Evolutionary conservation across 2,797 vertebrate species (phyloP).

Genomic region (Ctenosaura bakeri): DNA sequence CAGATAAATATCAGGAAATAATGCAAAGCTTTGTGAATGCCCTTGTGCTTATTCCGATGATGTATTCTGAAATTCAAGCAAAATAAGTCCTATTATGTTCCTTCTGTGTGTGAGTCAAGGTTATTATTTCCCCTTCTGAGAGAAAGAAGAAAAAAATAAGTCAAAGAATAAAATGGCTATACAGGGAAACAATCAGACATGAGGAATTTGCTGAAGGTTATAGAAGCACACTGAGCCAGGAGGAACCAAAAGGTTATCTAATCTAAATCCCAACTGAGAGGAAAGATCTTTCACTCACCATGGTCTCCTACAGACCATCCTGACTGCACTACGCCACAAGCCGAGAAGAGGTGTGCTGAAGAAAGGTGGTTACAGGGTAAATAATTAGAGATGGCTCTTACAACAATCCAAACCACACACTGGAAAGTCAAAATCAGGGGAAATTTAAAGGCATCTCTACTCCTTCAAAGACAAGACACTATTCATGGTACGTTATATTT

Average conservation of each 20-base stretch:
- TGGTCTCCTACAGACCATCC: not conserved
- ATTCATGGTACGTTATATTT: not conserved
- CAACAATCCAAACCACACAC: not conserved
- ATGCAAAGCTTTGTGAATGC: not conserved
- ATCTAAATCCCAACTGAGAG: not conserved
- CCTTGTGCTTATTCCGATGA: not conserved
- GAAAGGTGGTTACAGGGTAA: conserved; percentile 2
- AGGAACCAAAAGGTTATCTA: conserved; percentile 15
- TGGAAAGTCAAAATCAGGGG: conserved; percentile 14
- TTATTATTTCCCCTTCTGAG: conserved; percentile 1
- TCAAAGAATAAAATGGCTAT: not conserved
- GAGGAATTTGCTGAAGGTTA: not conserved
- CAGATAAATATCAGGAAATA: not conserved
- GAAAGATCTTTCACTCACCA: not conserved
- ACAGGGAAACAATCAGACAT: not conserved
- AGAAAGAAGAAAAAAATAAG: not conserved
- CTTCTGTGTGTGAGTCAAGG: not conserved
- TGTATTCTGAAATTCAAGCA: not conserved
- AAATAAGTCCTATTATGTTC: not conserved
- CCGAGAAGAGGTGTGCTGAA: not conserved
- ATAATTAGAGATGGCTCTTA: not conserved
- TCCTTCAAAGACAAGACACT: not conserved
- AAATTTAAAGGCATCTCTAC: not conserved
- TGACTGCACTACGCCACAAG: not conserved
- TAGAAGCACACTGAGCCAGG: not conserved